A percentile compares a stretch with the other conserved stretches of the same genome.
These are phyloP conservation scores for Hypomesus transpacificus DNA, from an alignment of 2,113 vertebrate genomes.

Conservation along the genomic window DNA sequence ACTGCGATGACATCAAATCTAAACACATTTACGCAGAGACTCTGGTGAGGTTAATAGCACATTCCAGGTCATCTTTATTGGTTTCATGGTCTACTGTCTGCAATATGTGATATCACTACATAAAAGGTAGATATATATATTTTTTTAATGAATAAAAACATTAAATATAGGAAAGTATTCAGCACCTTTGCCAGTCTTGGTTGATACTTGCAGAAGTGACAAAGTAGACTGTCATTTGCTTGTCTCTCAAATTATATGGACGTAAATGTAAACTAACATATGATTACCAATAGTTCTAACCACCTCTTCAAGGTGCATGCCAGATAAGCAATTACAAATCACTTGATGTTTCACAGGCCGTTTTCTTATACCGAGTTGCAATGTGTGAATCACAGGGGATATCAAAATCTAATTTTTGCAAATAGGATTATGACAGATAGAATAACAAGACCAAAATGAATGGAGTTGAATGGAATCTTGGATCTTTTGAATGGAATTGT, in stretches of 20 bases:
- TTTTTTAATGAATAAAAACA: too few relatives aligned
- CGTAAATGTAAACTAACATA: neutral
- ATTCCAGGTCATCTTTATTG: conserved; percentile 61
- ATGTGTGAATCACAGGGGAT: conserved; percentile 36
- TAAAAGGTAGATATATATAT: too few relatives aligned
- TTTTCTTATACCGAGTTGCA: conserved; percentile 36
- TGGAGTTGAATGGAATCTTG: conserved; percentile 14
- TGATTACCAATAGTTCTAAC: conserved; percentile 8
- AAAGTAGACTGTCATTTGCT: too few relatives aligned
- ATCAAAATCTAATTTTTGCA: conserved; percentile 57
- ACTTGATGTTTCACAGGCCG: conserved; percentile 50
- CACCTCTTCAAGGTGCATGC: conserved; percentile 23
- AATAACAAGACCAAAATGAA: conserved; percentile 54
- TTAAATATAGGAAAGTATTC: too few relatives aligned
- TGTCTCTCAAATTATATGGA: neutral
- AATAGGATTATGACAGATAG: conserved; percentile 57
- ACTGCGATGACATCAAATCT: conserved; percentile 62
- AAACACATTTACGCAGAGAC: conserved; percentile 68
- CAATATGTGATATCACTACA: too few relatives aligned
- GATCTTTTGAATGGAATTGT: conserved; percentile 28
- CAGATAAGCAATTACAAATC: conserved; percentile 49
- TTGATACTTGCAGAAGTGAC: too few relatives aligned
- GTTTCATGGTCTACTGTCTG: conserved; percentile 25
- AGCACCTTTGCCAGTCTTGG: too few relatives aligned
- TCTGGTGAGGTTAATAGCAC: conserved; percentile 54